Conservation (phyloP, 1,140 invertebrate genomes). For the Formica exsecta region DNA sequence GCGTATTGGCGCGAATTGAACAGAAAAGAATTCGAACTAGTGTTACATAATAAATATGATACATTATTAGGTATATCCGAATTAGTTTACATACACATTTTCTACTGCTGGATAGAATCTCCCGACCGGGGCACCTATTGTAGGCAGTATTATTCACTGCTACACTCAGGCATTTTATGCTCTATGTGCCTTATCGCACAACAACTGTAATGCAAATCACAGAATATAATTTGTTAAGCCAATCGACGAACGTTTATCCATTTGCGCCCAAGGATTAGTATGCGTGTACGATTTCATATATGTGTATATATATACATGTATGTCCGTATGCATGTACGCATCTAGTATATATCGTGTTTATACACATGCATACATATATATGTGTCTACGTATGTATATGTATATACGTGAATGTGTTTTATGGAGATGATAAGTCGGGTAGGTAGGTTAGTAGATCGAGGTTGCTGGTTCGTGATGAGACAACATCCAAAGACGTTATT, state of each 20-base stretch:
- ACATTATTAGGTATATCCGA: slow-evolving; percentile 85
- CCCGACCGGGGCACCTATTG: slow-evolving; percentile 84
- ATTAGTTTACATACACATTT: slow-evolving; percentile 85
- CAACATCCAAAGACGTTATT: slow-evolving; percentile 4
- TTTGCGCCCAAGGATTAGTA: slow-evolving; percentile 74
- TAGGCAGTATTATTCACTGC: slow-evolving; percentile 86
- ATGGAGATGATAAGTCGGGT: slow-evolving; percentile 51
- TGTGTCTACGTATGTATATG: background rate
- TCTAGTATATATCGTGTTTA: background rate
- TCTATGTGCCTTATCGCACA: slow-evolving; percentile 85
- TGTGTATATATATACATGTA: background rate
- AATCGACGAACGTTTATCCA: slow-evolving; percentile 78
- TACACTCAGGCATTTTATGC: slow-evolving; percentile 85
- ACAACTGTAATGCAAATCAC: slow-evolving; percentile 86
- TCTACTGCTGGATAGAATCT: slow-evolving; percentile 86
- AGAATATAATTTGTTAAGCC: slow-evolving; percentile 85
- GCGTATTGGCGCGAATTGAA: slow-evolving; percentile 71
- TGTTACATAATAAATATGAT: slow-evolving; percentile 77
- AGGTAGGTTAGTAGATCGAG: slow-evolving; percentile 69
- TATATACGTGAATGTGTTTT: slow-evolving; percentile 7
- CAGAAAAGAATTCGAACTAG: slow-evolving; percentile 73
- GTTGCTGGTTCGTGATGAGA: slow-evolving; percentile 47
- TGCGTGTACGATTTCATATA: background rate
- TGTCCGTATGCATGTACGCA: background rate
- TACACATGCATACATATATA: background rate